A percentile compares a stretch with the other conserved stretches of the same genome.
phyloP scores from a whole-genome alignment of 2,888 invertebrate genomes.

The Andrena bicolor region DNA sequence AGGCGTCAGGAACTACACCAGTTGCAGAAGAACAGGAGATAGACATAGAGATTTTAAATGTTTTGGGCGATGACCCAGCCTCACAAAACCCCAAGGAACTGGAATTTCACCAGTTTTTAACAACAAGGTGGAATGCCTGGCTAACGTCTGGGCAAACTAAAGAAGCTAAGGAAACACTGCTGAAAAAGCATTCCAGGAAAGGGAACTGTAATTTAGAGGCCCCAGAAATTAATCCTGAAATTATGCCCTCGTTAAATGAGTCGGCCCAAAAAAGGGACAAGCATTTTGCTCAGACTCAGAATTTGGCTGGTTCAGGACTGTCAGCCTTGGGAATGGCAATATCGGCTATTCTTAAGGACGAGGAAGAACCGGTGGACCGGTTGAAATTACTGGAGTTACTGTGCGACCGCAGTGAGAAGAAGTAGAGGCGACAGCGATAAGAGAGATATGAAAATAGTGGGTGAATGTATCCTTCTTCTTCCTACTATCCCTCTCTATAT shows the following conservation, averaged over 20 bases:
- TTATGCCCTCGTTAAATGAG: slow-evolving; percentile 43
- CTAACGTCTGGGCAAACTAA: slow-evolving; percentile 33
- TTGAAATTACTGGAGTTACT: neutral
- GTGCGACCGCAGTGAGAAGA: no score
- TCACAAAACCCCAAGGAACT: slow-evolving; percentile 36
- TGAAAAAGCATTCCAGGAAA: slow-evolving; percentile 52
- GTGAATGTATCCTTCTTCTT: no score
- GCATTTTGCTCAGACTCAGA: slow-evolving; percentile 43
- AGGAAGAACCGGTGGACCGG: slow-evolving; percentile 16
- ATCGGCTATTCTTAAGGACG: slow-evolving; percentile 34
- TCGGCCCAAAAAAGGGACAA: slow-evolving; percentile 45
- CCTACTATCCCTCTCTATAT: no score
- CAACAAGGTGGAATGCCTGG: slow-evolving; percentile 46
- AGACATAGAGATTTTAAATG: slow-evolving; percentile 40
- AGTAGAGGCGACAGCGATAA: no score
- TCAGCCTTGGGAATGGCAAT: slow-evolving; percentile 54
- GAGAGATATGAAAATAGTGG: no score
- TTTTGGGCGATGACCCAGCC: slow-evolving; percentile 54
- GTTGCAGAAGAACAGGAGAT: no score
- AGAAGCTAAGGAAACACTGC: slow-evolving; percentile 38
- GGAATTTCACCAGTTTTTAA: slow-evolving; percentile 43
- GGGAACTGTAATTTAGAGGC: slow-evolving; percentile 51
- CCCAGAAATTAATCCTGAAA: slow-evolving; percentile 52
- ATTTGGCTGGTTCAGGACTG: slow-evolving; percentile 53
- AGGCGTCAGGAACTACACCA: no score